Percentiles rank a stretch among this genome's conserved stretches.
phyloP scores from a whole-genome alignment of 2,888 invertebrate species.

The Dicycla oo region DNA sequence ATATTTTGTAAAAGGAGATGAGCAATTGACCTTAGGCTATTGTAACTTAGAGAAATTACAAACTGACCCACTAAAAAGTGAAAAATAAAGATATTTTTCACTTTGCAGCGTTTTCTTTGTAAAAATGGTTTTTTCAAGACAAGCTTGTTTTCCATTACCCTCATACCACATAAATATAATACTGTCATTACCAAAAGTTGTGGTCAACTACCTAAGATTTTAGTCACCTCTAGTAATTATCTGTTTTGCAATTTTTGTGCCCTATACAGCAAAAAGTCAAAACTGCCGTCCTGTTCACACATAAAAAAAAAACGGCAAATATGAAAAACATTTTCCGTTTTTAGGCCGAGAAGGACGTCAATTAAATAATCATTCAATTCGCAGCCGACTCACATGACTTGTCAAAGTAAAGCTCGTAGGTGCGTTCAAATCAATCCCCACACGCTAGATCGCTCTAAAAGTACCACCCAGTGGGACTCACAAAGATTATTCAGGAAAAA shows the following conservation, averaged over 20 bases:
- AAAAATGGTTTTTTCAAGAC: not conserved
- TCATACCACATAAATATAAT: not conserved
- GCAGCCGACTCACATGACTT: constrained; percentile 19
- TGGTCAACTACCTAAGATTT: not conserved
- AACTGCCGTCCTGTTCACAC: not conserved
- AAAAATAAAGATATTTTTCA: too few relatives aligned
- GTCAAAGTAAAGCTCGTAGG: constrained; percentile 54
- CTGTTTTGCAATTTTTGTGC: not conserved
- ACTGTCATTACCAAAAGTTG: not conserved
- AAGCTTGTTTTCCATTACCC: not conserved
- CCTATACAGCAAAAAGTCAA: too few relatives aligned
- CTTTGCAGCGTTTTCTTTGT: too few relatives aligned
- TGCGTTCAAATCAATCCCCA: constrained; percentile 55
- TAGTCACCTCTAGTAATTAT: not conserved
- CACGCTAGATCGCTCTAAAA: constrained; percentile 47
- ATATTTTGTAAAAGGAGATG: too few relatives aligned
- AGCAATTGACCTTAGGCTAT: too few relatives aligned
- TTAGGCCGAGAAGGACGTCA: constrained; percentile 5
- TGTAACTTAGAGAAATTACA: too few relatives aligned
- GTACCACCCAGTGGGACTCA: constrained; percentile 31
- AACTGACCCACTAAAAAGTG: too few relatives aligned
- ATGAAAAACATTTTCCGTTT: not conserved
- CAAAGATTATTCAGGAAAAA: constrained; percentile 44
- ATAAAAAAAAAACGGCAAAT: not conserved
- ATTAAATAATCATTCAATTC: constrained; percentile 53